phyloP scores from a whole-genome alignment of 2,888 invertebrate species.

The Aleiodes leptofemur region DNA sequence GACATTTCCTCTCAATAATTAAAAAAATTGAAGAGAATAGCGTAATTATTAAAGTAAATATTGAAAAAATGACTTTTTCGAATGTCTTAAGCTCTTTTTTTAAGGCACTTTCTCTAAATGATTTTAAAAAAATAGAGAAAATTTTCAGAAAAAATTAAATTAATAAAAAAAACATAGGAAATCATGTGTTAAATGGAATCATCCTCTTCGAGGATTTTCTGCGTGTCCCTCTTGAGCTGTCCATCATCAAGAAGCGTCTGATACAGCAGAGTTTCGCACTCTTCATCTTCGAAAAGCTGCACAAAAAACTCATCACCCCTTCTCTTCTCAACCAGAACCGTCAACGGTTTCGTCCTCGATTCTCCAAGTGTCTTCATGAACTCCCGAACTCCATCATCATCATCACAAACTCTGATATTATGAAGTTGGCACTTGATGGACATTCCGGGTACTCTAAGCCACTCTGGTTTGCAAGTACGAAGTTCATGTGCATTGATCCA shows the following conservation, averaged over 20 bases:
- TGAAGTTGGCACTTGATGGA: slow-evolving; percentile 60
- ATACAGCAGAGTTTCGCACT: slow-evolving; percentile 56
- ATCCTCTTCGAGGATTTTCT: neutral
- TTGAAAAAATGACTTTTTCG: no score
- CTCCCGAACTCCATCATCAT: slow-evolving; percentile 14
- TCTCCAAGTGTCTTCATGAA: slow-evolving; percentile 15
- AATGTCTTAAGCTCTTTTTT: no score
- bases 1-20: no score
- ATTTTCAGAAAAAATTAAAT: no score
- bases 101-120: no score
- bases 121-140: no score
- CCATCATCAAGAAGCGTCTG: slow-evolving; percentile 58
- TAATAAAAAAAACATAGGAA: neutral
- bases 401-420: slow-evolving; percentile 42
- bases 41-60: no score
- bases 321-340: slow-evolving; percentile 46
- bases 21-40: no score
- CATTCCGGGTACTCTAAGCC: slow-evolving; percentile 61
- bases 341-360: neutral
- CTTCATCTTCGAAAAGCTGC: slow-evolving; percentile 60
- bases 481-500: slow-evolving; percentile 49
- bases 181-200: no score
- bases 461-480: slow-evolving; percentile 59
- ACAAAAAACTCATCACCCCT: slow-evolving; percentile 44
- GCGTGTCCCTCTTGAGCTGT: slow-evolving; percentile 44